Percentiles rank a stretch among this genome's conserved stretches.
phyloP scores from a whole-genome alignment of 1,140 invertebrate species.

The Hypsibius dujardini region DNA sequence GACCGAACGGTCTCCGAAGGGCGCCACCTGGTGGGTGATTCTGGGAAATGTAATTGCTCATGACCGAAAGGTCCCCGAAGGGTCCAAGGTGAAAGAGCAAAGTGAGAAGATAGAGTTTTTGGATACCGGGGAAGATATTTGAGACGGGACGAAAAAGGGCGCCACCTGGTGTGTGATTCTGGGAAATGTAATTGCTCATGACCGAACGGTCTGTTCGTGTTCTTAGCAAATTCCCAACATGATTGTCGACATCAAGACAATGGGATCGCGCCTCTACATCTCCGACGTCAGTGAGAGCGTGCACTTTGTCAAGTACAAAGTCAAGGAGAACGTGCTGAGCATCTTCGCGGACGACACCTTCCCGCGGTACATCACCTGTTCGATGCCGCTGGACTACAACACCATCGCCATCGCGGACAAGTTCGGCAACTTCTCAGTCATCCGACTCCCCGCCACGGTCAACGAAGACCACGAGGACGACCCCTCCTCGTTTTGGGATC shows the following conservation, averaged over 20 bases:
- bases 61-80: too few species aligned
- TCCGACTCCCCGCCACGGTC: constrained; percentile 65
- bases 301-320: constrained; percentile 83
- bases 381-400: constrained; percentile 83
- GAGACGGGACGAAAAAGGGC: too few species aligned
- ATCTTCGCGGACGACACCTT: constrained; percentile 96
- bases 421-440: constrained; percentile 87
- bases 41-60: too few species aligned
- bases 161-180: too few species aligned
- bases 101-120: too few species aligned
- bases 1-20: too few species aligned
- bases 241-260: constrained; percentile 76
- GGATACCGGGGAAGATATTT: too few species aligned
- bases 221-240: constrained; percentile 74
- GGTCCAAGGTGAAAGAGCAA: too few species aligned
- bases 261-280: constrained; percentile 81
- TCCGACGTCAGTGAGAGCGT: constrained; percentile 93
- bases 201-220: background rate
- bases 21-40: too few species aligned
- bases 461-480: constrained; percentile 97
- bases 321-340: constrained; percentile 87
- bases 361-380: constrained; percentile 83
- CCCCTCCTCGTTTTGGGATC: constrained; percentile 88
- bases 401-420: constrained; percentile 91
- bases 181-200: constrained; percentile 19